A percentile compares a stretch with the other conserved stretches of the same genome.
These are phyloP conservation scores for Cataglyphis hispanica DNA, from an alignment of 1,140 invertebrate genomes.

Conservation along the genomic window DNA sequence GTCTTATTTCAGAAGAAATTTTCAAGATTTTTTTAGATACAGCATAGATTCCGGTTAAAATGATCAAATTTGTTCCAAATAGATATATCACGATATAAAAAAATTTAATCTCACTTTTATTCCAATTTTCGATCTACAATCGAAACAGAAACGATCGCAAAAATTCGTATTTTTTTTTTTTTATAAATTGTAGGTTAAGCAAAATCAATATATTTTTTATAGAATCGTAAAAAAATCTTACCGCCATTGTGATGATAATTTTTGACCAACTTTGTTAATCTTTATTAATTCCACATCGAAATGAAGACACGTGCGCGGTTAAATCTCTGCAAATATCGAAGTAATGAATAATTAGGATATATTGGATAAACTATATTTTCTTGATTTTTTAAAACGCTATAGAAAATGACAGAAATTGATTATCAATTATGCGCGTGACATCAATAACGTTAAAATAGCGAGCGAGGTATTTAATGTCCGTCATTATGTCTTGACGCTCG, in stretches of 20 bases:
- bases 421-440: background rate
- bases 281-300: background rate
- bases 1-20: conserved; percentile 35
- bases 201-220: too few relatives aligned
- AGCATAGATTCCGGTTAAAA: too few relatives aligned
- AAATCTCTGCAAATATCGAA: background rate
- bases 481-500: background rate
- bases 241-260: background rate
- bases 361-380: background rate
- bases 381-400: background rate
- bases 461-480: background rate
- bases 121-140: too few relatives aligned
- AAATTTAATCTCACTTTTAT: too few relatives aligned
- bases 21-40: too few relatives aligned
- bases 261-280: background rate
- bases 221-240: too few relatives aligned
- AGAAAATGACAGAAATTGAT: background rate
- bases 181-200: too few relatives aligned
- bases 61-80: too few relatives aligned
- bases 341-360: background rate
- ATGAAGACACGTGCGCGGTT: background rate
- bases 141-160: too few relatives aligned
- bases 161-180: too few relatives aligned
- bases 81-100: too few relatives aligned
- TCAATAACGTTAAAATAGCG: background rate